Conservation (phyloP, 2,113 vertebrate species). For the Clarias batrachus region DNA sequence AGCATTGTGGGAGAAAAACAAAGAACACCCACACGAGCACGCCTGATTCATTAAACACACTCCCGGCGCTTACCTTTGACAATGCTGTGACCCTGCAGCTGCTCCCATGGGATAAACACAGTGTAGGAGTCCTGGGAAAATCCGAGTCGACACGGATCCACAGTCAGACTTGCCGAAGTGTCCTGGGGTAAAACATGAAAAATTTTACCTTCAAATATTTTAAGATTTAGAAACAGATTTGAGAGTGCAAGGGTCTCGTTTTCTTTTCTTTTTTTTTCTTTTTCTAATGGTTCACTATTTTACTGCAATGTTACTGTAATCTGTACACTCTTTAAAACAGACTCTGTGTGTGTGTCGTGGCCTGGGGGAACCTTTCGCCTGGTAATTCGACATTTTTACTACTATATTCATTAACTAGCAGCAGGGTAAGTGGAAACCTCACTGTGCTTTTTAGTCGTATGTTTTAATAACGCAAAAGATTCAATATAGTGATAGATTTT, state of each 20-base stretch:
- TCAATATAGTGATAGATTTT: too few relatives aligned
- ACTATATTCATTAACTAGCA: background rate
- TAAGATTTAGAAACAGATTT: background rate
- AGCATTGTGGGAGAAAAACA: slow-evolving; percentile 16
- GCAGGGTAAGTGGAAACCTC: background rate
- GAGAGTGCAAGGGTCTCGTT: background rate
- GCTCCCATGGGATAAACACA: slow-evolving; percentile 72
- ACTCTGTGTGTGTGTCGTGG: background rate
- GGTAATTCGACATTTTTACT: background rate
- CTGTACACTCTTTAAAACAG: background rate
- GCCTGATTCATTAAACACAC: slow-evolving; percentile 41
- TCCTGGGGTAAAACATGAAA: slow-evolving; percentile 61
- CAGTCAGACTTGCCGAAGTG: slow-evolving; percentile 65
- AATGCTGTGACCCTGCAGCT: slow-evolving; percentile 70
- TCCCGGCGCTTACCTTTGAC: slow-evolving; percentile 72
- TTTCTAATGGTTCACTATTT: background rate
- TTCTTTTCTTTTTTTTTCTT: background rate
- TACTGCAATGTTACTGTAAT: background rate
- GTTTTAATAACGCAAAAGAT: too few relatives aligned
- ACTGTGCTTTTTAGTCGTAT: background rate
- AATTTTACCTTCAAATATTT: background rate
- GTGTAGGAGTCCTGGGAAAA: slow-evolving; percentile 80
- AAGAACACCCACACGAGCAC: background rate
- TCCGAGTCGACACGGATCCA: slow-evolving; percentile 70
- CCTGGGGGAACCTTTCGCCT: background rate